Conservation (phyloP, 2,888 invertebrate genomes). For the Sussaba pulchella region DNA sequence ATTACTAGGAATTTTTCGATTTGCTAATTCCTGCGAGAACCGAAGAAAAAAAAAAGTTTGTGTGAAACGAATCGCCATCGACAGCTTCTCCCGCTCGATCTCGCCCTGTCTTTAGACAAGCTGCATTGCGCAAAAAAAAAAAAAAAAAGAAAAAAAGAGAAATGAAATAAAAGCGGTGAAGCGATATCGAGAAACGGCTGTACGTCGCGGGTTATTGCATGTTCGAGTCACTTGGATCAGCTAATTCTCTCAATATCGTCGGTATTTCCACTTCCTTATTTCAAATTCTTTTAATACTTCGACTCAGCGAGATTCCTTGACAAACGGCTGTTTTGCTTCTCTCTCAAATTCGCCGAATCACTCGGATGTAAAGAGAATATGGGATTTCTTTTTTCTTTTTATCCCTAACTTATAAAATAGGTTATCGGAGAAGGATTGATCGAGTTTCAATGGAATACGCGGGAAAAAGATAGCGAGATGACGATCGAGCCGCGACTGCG, state of each 20-base stretch:
- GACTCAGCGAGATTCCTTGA: conserved; percentile 15
- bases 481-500: conserved; percentile 10
- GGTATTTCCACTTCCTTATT: conserved; percentile 29
- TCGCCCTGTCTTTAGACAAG: conserved; percentile 6
- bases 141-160: conserved; percentile 29
- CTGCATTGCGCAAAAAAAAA: conserved; percentile 59
- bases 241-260: conserved; percentile 39
- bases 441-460: conserved; percentile 3
- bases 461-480: background rate
- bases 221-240: conserved; percentile 33
- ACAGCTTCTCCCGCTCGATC: conserved; percentile 19
- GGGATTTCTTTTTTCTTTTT: background rate
- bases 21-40: conserved; percentile 68
- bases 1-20: conserved; percentile 76
- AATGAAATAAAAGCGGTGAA: conserved; percentile 22
- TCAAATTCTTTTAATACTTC: too few species aligned
- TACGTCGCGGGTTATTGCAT: conserved; percentile 26
- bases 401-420: background rate
- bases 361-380: background rate
- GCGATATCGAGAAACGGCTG: conserved; percentile 45
- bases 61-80: conserved; percentile 3
- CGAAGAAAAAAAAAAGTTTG: conserved; percentile 9
- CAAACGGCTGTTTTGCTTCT: conserved; percentile 5
- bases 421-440: conserved; percentile 19
- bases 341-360: conserved; percentile 24